Evolutionary conservation across 2,113 vertebrate species (phyloP), one percentile per base, ranked within the genome.

Genomic region (Dendrocopos noguchii): DNA sequence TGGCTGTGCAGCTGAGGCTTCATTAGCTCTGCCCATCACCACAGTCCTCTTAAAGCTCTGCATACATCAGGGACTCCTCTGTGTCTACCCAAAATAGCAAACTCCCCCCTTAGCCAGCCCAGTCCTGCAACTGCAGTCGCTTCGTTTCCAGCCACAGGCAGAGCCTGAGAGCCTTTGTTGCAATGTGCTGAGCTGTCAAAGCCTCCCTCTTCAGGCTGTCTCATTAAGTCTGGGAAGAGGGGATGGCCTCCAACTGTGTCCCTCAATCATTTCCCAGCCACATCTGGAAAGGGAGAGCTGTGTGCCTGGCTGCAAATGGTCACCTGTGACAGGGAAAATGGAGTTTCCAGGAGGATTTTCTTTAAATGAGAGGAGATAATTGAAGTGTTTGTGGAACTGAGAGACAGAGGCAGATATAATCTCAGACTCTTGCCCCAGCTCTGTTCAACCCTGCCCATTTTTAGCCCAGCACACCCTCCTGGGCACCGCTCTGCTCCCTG

Each of bases 1-100:
- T 72, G 83, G 90, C 72, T 74, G 47, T 82, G 88, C 80, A 89
- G 94, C 86, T 52, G 91, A 86, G 75, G 46, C 59, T 83, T 84
- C 84, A 12, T 95, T 87, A 84, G 78, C 83, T 75, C 76, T 93
- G 93, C 95, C 90, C 64, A 5, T 89, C 89, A 78, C 4, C 0
- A 65, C 83, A 42, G 34, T 39, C 60, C 47, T 70, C 93, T 52
- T 29, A 27, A 70, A 82, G 89, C 83, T 60, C 57, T 52, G n/a
- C 33, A 39, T 66, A 4, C 85, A 5, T 73, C 29, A 60, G 80
- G 79, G 91, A 61, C 74, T 73, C 59, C 52, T 73, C 61, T 14
- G 59, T 29, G 6, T 39, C 81, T 90, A 3, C 79, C 71, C 91
- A 73, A 84, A 92, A 91, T 76, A 96, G 88, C 79, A 50, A 44